Evolutionary conservation across 2,888 invertebrate species (phyloP).

Genomic region (Chelonus formosanus): DNA sequence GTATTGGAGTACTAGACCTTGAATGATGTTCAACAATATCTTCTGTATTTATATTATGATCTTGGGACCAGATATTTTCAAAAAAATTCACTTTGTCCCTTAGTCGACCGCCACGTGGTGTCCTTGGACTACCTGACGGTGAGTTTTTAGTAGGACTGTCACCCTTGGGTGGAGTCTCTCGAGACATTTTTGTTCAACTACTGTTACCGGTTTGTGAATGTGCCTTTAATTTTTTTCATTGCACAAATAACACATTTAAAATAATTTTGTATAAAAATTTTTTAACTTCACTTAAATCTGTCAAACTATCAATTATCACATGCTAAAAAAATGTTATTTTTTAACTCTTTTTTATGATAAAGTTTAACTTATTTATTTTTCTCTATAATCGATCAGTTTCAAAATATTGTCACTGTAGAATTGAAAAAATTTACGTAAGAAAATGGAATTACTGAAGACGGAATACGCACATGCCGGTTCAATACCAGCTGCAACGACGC

Average conservation of each 20-base stretch:
- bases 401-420: neutral
- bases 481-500: constrained; percentile 12
- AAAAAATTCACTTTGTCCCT: constrained; percentile 81
- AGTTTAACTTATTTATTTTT: no score
- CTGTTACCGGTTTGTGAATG: neutral
- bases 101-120: constrained; percentile 67
- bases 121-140: constrained; percentile 52
- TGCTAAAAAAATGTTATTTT: no score
- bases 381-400: neutral
- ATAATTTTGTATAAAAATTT: no score
- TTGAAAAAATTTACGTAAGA: neutral
- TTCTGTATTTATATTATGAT: constrained; percentile 58
- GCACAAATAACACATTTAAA: no score
- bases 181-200: constrained; percentile 37
- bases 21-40: constrained; percentile 52
- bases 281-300: no score
- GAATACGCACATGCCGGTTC: constrained; percentile 6
- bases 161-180: constrained; percentile 44
- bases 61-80: constrained; percentile 77
- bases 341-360: no score
- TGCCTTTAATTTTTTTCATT: no score
- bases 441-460: neutral
- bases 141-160: constrained; percentile 38
- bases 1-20: constrained; percentile 53
- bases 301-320: no score